phyloP scores from a whole-genome alignment of 2,888 invertebrate genomes.

The Torymus auratus region DNA sequence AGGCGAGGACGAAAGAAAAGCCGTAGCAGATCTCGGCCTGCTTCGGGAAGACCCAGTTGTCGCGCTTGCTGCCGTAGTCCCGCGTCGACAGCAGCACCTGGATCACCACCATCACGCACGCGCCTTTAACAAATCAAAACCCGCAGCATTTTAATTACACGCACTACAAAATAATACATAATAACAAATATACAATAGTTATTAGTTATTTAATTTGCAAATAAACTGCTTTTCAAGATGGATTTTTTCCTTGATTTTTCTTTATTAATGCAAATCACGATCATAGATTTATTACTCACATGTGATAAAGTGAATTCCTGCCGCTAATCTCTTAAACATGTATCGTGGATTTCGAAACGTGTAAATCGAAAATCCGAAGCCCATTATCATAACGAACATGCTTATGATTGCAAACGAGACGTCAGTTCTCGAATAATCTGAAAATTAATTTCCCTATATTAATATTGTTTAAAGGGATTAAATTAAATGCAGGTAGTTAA shows the following conservation, averaged over 20 bases:
- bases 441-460: slow-evolving; percentile 60
- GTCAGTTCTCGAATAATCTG: slow-evolving; percentile 90
- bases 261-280: too few species aligned
- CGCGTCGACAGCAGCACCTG: slow-evolving; percentile 88
- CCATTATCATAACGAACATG: slow-evolving; percentile 88
- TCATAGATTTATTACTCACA: slow-evolving; percentile 79
- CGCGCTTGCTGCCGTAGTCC: slow-evolving; percentile 83
- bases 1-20: slow-evolving; percentile 85
- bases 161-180: too few species aligned
- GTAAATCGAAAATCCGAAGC: slow-evolving; percentile 88
- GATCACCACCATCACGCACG: slow-evolving; percentile 88
- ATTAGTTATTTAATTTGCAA: too few species aligned
- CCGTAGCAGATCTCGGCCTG: slow-evolving; percentile 84
- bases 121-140: slow-evolving; percentile 78
- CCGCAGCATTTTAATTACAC: neutral
- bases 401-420: slow-evolving; percentile 91
- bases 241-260: too few species aligned
- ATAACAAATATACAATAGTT: too few species aligned
- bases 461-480: too few species aligned
- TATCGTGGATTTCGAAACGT: slow-evolving; percentile 91
- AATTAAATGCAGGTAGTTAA: too few species aligned
- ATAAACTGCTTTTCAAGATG: too few species aligned
- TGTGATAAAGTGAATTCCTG: slow-evolving; percentile 89
- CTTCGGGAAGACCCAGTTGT: slow-evolving; percentile 83
- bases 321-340: slow-evolving; percentile 92